Conservation (phyloP, 2,113 vertebrate genomes). For the Fregata magnificens region DNA sequence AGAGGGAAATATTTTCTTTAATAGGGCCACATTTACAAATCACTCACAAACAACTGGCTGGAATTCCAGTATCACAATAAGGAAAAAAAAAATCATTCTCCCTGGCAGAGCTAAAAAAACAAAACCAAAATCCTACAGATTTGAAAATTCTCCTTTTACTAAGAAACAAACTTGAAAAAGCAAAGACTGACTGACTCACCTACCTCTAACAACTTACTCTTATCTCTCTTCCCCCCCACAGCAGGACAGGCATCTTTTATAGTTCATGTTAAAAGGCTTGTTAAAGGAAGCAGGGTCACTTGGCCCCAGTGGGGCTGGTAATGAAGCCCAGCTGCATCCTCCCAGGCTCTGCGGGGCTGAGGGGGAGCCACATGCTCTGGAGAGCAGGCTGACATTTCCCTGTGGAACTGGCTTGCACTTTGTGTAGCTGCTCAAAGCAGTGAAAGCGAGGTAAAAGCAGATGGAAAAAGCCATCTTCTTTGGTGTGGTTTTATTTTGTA, state of each 20-base stretch:
- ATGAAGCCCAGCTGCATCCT: not conserved
- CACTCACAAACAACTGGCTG: not conserved
- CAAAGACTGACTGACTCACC: fast-evolving
- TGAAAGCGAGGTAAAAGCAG: not conserved
- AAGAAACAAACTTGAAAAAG: not conserved
- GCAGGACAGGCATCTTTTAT: not conserved
- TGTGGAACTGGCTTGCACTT: not conserved
- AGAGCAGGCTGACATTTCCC: not conserved
- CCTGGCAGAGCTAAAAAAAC: not conserved
- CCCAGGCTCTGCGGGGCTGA: fast-evolving
- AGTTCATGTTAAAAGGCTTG: not conserved
- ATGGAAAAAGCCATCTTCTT: not conserved
- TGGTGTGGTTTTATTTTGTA: not conserved
- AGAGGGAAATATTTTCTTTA: not conserved
- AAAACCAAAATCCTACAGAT: not conserved
- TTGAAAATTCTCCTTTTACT: not conserved
- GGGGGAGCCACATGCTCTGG: not conserved
- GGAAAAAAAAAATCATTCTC: not conserved
- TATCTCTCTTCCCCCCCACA: fast-evolving
- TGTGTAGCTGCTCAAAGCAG: not conserved
- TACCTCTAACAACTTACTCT: fast-evolving
- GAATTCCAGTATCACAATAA: not conserved
- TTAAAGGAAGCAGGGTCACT: not conserved
- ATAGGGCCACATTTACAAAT: not conserved
- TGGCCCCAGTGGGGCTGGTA: not conserved